Evolutionary conservation across 2,113 vertebrate genomes (phyloP).

Genomic region (Camelus bactrianus): DNA sequence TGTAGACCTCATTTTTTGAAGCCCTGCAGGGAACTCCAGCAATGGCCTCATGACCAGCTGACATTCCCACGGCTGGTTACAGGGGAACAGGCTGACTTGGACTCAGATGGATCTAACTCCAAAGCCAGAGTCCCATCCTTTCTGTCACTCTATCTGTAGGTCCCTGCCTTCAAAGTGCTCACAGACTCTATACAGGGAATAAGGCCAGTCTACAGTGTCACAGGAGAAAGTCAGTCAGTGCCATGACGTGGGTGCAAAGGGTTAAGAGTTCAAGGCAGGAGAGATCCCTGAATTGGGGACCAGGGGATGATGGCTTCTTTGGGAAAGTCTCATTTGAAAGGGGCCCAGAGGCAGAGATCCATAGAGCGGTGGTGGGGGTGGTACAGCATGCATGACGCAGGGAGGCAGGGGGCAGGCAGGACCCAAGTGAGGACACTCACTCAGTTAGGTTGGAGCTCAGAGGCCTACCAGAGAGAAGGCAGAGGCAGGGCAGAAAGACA

Average conservation of each 20-base stretch:
- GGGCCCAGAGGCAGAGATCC: neutral
- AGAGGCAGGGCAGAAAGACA: neutral
- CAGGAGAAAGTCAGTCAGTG: neutral
- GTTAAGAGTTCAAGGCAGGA: neutral
- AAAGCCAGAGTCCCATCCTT: neutral
- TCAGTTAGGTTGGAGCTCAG: neutral
- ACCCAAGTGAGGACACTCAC: neutral
- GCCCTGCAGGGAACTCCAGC: neutral
- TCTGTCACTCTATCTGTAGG: neutral
- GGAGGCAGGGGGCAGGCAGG: neutral
- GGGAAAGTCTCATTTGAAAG: neutral
- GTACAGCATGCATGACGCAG: neutral
- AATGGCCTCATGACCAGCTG: neutral
- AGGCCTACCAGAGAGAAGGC: neutral
- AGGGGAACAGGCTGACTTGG: neutral
- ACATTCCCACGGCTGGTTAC: neutral
- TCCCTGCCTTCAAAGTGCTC: neutral
- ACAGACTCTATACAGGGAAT: neutral
- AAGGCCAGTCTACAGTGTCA: neutral
- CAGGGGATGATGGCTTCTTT: neutral
- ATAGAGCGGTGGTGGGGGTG: neutral
- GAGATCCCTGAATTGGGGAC: neutral
- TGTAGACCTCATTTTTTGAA: neutral
- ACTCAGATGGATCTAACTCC: neutral
- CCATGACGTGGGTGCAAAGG: neutral